Evolutionary conservation across 2,888 invertebrate species (phyloP), one percentile per base, ranked within the genome.

Genomic region (Aphelenchoides bicaudatus): DNA sequence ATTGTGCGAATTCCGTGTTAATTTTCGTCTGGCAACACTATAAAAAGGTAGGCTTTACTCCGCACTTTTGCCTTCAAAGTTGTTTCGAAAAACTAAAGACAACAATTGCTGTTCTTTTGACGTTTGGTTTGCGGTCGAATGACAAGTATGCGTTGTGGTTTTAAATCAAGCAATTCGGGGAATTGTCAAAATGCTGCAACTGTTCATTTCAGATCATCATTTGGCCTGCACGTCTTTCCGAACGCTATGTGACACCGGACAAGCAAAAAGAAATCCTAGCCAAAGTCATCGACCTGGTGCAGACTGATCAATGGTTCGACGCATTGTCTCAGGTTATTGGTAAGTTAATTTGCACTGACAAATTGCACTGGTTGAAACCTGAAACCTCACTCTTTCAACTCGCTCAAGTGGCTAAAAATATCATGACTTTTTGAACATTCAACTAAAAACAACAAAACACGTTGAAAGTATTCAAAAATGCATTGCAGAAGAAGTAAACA

Each of bases 1-100:
- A 78, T 51, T 78, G 78, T 49, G 78, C 78, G 29, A 78, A 78
- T 56, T 75, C 76, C 16, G 74, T 75, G 5, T 70, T 78, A 56
- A 64, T 78, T 23, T 74, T 78, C 50, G 70, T 75, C 4, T 78
- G 78, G 78, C 66, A 74, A 52, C 73, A 78, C 51, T 75, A 78
- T 56, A 74, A 75, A 63, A 75, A 74, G 65, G 76, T 77, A 23
- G 16, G 58, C 29, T 37, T n/a, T 28, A n/a, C n/a, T n/a, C n/a
- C n/a, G n/a, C n/a, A n/a, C n/a, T n/a, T n/a, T n/a, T n/a, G n/a
- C n/a, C n/a, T n/a, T n/a, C n/a, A n/a, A n/a, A n/a, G n/a, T n/a
- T n/a, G n/a, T n/a, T n/a, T n/a, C n/a, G n/a, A n/a, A n/a, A n/a
- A n/a, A n/a, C n/a, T n/a, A n/a, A n/a, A n/a, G n/a, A n/a, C n/a